Evolutionary conservation across 2,113 vertebrate species (phyloP).

Genomic region (Agapornis roseicollis): DNA sequence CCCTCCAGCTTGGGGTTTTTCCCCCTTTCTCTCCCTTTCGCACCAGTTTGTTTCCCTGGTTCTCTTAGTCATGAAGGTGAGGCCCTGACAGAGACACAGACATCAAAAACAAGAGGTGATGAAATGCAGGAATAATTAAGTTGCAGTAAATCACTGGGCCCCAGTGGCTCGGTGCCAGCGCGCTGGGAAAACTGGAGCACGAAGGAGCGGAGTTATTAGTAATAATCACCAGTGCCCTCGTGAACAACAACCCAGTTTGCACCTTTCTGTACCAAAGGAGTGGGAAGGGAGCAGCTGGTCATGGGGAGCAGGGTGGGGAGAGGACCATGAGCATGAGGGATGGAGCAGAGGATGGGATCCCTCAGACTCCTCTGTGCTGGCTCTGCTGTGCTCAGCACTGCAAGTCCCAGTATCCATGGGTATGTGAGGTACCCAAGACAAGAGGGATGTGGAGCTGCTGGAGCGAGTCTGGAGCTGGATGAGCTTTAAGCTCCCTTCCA

Average conservation of each 20-base stretch:
- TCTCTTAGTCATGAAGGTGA: conserved; percentile 66
- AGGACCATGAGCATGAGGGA: rapidly evolving
- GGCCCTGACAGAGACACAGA: conserved; percentile 58
- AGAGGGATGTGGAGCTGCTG: background rate
- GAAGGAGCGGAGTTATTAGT: conserved; percentile 23
- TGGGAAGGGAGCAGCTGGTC: background rate
- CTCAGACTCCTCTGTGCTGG: rapidly evolving
- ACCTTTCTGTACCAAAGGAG: background rate
- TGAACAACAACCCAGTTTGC: conserved; percentile 6
- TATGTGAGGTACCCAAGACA: background rate
- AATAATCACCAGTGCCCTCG: background rate
- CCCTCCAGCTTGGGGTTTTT: background rate
- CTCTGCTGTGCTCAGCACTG: rapidly evolving
- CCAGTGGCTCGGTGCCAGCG: conserved; percentile 9
- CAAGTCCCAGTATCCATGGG: background rate
- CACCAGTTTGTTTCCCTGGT: conserved; percentile 16
- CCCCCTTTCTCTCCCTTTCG: conserved; percentile 20
- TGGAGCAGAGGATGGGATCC: background rate
- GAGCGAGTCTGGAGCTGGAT: background rate
- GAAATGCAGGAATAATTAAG: conserved; percentile 64
- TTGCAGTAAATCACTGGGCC: conserved; percentile 53
- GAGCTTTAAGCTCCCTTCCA: background rate
- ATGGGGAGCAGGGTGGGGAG: rapidly evolving
- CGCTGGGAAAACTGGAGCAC: conserved; percentile 53
- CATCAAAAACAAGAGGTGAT: conserved; percentile 71